phyloP scores from a whole-genome alignment of 2,113 vertebrate species.

The Artemisiospiza belli region DNA sequence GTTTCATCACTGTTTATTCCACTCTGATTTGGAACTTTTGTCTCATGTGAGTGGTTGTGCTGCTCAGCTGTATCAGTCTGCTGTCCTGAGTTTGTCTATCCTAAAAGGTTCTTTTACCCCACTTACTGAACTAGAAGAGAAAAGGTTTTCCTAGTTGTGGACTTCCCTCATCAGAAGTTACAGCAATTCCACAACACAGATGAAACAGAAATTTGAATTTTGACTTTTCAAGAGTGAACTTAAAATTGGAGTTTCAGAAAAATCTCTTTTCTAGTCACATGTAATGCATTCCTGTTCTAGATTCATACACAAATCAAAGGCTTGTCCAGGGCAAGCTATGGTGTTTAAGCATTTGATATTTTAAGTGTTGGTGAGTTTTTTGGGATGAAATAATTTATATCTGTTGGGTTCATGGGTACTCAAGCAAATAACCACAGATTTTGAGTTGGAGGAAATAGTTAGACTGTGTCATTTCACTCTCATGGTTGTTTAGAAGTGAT shows the following conservation, averaged over 20 bases:
- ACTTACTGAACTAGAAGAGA: not conserved
- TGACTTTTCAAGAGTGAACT: not conserved
- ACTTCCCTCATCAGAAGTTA: not conserved
- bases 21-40: not conserved
- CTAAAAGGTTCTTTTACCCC: not conserved
- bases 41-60: rapidly evolving
- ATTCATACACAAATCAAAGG: not conserved
- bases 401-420: not conserved
- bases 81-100: not conserved
- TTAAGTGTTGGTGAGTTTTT: not conserved
- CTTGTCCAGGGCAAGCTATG: not conserved
- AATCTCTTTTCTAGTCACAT: not conserved
- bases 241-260: not conserved
- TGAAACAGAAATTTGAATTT: not conserved
- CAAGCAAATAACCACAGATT: not conserved
- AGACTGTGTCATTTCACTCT: not conserved
- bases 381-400: not conserved
- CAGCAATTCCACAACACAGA: not conserved
- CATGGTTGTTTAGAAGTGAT: not conserved
- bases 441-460: not conserved
- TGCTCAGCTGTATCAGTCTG: not conserved
- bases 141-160: not conserved
- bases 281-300: not conserved
- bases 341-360: not conserved
- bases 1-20: rapidly evolving